A percentile compares a stretch with the other conserved stretches of the same genome.
phyloP scores from a whole-genome alignment of 1,140 invertebrate genomes.

The Drepana arcuata region DNA sequence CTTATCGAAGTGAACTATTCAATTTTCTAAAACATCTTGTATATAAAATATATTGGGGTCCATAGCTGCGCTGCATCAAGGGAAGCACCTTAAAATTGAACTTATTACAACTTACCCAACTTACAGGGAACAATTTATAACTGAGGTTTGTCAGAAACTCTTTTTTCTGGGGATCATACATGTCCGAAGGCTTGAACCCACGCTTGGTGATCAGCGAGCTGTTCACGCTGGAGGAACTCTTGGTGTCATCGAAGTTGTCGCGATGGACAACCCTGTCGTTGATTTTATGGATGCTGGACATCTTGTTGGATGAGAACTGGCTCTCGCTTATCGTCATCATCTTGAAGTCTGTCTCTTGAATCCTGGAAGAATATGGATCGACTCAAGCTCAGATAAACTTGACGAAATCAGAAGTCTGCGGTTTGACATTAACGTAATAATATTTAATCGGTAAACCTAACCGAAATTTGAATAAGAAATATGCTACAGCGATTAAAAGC shows the following conservation, averaged over 20 bases:
- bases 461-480: no score
- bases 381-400: no score
- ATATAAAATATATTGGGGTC: no score
- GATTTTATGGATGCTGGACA: conserved; percentile 64
- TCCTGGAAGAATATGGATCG: no score
- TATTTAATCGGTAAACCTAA: no score
- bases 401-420: no score
- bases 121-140: conserved; percentile 83
- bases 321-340: conserved; percentile 72
- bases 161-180: conserved; percentile 83
- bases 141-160: conserved; percentile 86
- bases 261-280: conserved; percentile 65
- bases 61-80: no score
- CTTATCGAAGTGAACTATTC: no score
- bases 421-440: no score
- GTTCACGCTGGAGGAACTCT: conserved; percentile 60
- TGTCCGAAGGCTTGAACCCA: conserved; percentile 88
- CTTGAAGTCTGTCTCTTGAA: conserved; percentile 17
- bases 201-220: conserved; percentile 71
- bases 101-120: conserved; percentile 79
- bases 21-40: no score
- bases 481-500: no score
- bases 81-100: no score
- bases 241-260: conserved; percentile 64
- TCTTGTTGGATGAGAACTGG: conserved; percentile 66